Percentiles rank a stretch among this genome's conserved stretches.
These are phyloP conservation scores for Heliothis subflexa DNA, from an alignment of 1,140 invertebrate genomes.

Conservation along the genomic window DNA sequence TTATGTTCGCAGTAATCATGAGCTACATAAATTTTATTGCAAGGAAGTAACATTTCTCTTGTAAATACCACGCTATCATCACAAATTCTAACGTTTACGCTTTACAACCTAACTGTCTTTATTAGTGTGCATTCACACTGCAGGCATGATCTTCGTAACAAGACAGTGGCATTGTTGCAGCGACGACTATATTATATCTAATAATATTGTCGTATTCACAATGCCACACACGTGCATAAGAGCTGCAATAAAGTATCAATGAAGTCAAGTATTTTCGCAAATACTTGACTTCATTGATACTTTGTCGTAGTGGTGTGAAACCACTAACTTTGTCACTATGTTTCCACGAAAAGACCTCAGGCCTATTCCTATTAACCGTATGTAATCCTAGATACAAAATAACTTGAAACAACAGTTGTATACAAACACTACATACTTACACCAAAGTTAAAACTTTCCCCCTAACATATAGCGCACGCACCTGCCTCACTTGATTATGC, in stretches of 20 bases:
- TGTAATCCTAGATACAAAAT: neutral
- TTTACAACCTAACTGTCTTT: neutral
- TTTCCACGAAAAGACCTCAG: too few species aligned
- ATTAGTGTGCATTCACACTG: neutral
- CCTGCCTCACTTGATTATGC: conserved; percentile 42
- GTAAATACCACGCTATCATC: neutral
- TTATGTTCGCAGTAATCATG: neutral
- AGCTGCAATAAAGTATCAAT: too few species aligned
- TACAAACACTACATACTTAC: conserved; percentile 6
- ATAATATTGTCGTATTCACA: too few species aligned
- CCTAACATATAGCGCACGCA: conserved; percentile 37
- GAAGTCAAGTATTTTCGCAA: too few species aligned
- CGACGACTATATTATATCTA: too few species aligned
- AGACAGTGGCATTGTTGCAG: too few species aligned
- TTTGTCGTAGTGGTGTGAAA: too few species aligned
- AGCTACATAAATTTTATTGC: conserved; percentile 4
- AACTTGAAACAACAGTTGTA: conserved; percentile 4
- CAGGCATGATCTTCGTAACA: neutral
- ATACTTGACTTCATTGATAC: too few species aligned
- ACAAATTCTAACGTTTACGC: neutral
- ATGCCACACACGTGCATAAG: too few species aligned
- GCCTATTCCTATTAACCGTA: too few species aligned
- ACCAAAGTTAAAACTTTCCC: conserved; percentile 29
- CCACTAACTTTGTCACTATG: too few species aligned
- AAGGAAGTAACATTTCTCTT: neutral